Percentiles rank a stretch among this genome's conserved stretches.
phyloP scores from a whole-genome alignment of 2,113 vertebrate species.

The Pogonocichla stellata region DNA sequence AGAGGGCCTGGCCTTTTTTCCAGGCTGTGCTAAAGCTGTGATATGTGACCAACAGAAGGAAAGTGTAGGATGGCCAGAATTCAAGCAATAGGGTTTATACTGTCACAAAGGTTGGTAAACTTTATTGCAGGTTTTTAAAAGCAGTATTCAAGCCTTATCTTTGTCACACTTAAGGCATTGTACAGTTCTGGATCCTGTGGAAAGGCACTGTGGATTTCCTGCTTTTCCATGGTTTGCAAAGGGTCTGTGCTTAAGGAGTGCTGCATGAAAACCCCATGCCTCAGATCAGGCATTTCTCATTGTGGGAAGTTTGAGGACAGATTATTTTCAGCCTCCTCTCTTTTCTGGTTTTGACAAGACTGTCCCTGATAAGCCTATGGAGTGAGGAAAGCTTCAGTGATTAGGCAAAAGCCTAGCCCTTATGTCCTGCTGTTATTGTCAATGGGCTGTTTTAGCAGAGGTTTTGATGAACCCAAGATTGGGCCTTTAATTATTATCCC shows the following conservation, averaged over 20 bases:
- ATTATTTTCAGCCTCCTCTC: conserved; percentile 45
- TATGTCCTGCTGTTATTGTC: background rate
- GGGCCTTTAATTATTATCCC: background rate
- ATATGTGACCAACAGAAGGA: background rate
- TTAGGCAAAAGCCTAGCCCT: background rate
- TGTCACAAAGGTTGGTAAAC: background rate
- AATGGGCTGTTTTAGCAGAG: background rate
- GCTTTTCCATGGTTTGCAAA: background rate
- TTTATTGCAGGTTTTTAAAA: background rate
- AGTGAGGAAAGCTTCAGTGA: background rate
- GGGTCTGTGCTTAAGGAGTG: background rate
- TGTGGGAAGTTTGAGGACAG: conserved; percentile 47
- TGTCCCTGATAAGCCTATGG: background rate
- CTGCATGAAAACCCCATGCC: background rate
- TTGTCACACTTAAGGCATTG: background rate
- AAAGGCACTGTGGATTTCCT: background rate
- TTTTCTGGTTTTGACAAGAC: background rate
- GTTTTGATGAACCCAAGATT: background rate
- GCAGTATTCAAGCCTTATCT: background rate
- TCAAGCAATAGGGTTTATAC: background rate
- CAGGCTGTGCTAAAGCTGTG: background rate
- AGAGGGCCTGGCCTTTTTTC: background rate
- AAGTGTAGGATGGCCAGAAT: background rate
- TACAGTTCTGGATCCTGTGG: background rate
- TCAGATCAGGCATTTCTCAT: conserved; percentile 25